Evolutionary conservation across 2,797 vertebrate species (phyloP).

Genomic region (Limosa lapponica): DNA sequence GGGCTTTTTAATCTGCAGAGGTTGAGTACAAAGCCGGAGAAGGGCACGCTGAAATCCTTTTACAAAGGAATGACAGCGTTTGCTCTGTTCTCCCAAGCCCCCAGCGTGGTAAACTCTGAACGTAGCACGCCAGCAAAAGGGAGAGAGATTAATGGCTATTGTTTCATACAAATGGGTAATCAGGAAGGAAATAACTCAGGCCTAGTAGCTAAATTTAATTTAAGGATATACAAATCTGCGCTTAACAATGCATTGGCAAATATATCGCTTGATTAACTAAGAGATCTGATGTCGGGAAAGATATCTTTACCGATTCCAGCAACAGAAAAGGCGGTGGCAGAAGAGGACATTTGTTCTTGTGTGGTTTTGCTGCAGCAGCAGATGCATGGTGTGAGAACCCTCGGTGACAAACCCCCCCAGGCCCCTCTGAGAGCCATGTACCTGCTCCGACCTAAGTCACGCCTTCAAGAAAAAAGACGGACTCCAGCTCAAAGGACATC

Average conservation of each 20-base stretch:
- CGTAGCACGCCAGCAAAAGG: not conserved
- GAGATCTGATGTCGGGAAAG: not conserved
- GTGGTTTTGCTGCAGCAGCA: rapidly evolving
- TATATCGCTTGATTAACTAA: not conserved
- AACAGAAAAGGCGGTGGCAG: not conserved
- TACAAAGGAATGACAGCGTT: not conserved
- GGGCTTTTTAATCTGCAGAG: not conserved
- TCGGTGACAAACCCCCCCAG: rapidly evolving
- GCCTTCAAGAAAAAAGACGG: not conserved
- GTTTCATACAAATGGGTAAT: not conserved
- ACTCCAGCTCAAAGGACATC: not conserved
- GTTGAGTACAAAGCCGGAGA: not conserved
- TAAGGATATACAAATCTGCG: not conserved
- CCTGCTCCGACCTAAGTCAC: rapidly evolving
- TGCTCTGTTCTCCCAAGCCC: not conserved
- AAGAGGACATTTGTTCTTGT: not conserved
- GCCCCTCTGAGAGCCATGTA: rapidly evolving
- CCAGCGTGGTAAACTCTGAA: not conserved
- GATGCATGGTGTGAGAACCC: rapidly evolving
- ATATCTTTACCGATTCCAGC: not conserved
- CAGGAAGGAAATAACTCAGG: not conserved
- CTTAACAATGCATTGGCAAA: not conserved
- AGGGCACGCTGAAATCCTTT: not conserved
- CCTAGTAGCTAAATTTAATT: conserved; percentile 7
- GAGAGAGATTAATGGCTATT: not conserved